Percentiles rank a stretch among this genome's conserved stretches.
Conservation (phyloP, 1,140 invertebrate genomes). For the Bombus impatiens region DNA sequence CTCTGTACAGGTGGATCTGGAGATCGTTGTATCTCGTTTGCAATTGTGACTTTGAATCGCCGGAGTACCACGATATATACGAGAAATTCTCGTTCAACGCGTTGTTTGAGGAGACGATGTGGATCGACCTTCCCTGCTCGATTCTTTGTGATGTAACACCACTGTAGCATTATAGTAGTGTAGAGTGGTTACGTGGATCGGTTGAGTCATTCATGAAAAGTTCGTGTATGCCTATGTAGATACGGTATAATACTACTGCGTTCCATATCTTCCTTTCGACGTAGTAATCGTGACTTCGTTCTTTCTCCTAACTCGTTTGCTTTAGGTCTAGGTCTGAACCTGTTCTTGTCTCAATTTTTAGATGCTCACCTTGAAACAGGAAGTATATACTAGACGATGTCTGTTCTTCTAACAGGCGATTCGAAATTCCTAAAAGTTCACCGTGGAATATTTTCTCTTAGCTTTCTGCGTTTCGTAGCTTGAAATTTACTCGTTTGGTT, state of each 20-base stretch:
- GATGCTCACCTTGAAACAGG: neutral
- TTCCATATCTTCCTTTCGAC: neutral
- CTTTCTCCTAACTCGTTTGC: neutral
- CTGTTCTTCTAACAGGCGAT: too few species aligned
- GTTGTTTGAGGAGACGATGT: neutral
- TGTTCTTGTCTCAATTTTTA: neutral
- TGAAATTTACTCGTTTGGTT: too few species aligned
- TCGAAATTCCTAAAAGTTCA: too few species aligned
- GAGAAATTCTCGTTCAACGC: neutral
- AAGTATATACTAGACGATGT: too few species aligned
- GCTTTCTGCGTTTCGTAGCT: too few species aligned
- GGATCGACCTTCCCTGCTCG: slow-evolving; percentile 12
- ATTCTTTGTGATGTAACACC: slow-evolving; percentile 22
- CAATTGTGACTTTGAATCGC: neutral
- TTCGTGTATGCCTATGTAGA: neutral
- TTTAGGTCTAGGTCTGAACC: neutral
- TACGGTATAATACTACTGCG: neutral
- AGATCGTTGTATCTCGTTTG: neutral
- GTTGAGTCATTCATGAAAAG: slow-evolving; percentile 33
- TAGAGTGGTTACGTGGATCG: slow-evolving; percentile 7
- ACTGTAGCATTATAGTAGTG: too few species aligned
- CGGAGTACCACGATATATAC: too few species aligned
- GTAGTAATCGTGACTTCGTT: neutral
- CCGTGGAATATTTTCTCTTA: too few species aligned
- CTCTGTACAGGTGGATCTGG: too few species aligned